Base-by-base conservation (phyloP, 2,888 invertebrate species). In the Calliphora vomitoria region DNA sequence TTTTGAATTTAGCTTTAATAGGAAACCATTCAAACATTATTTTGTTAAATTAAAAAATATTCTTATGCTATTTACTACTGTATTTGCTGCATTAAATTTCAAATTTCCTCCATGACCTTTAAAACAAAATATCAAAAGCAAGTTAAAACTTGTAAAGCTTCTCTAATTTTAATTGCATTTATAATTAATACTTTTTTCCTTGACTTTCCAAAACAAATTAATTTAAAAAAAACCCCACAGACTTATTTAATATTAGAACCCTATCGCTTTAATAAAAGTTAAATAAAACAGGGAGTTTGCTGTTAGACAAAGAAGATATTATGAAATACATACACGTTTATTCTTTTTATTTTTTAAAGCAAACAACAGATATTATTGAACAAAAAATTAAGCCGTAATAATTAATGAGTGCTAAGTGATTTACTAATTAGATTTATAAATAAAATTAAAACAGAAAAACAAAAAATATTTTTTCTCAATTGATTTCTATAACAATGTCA, bases 151-250 rank as follows among this genome's bases (percentile, higher is more conserved):
- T 60, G 0, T 60, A 60, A 60, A 10, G 66, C 18, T 41, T 15
- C 18, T 66, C 66, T 41, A 44, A 66, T 66, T 66, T 66, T n/a
- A 41, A 66, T 18, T 66, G 62, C 35, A 64, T 60, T 31, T 60
- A 60, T 60, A 60, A 60, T 60, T 60, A 60, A 60, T 31, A 60
- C 60, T 13, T 31, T 60, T 20, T 60, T 60, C 4, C 31, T 60
- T 60, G 55, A 20, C 20, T 31, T 60, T 53, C n/a, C n/a, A 1
- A 6, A 53, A 18, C 13, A 1, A 13, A 60, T 6, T n/a, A n/a
- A 44, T 10, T 8, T 10, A 4, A 10, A 18, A 55, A 55, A 44
- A 44, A n/a, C n/a, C 4, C 4, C 11, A 55, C 55, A 20, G 1
- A 20, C 3, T 0, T 13, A 44, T 44, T 44, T 44, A 13, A 44